A percentile compares a stretch with the other conserved stretches of the same genome.
Evolutionary conservation across 1,140 invertebrate genomes (phyloP).

Genomic region (Thaumetopoea pityocampa): DNA sequence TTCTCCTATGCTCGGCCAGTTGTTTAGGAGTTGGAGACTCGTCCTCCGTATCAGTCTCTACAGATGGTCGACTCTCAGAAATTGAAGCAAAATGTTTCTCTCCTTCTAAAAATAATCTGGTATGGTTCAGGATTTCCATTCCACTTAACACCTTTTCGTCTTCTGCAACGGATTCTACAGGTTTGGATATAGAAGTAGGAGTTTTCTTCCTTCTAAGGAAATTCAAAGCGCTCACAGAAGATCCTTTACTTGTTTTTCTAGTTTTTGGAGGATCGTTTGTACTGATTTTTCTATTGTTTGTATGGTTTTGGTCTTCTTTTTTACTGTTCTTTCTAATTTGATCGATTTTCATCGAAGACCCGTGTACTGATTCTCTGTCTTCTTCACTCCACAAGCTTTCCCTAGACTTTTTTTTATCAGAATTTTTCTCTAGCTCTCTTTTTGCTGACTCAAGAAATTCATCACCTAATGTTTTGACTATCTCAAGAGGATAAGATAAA

Average conservation of each 20-base stretch:
- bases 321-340: constrained; percentile 62
- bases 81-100: constrained; percentile 51
- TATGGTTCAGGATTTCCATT: constrained; percentile 56
- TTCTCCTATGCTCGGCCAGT: constrained; percentile 57
- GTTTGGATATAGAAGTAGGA: constrained; percentile 51
- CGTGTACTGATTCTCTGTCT: constrained; percentile 57
- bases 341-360: constrained; percentile 54
- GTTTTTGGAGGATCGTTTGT: constrained; percentile 52
- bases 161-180: constrained; percentile 58
- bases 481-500: constrained; percentile 85
- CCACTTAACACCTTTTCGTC: constrained; percentile 41
- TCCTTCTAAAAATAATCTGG: constrained; percentile 61
- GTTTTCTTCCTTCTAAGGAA: constrained; percentile 67
- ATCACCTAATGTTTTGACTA: constrained; percentile 65
- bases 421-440: constrained; percentile 61
- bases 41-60: constrained; percentile 65
- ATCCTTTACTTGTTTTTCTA: constrained; percentile 62
- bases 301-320: constrained; percentile 52
- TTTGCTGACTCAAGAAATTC: constrained; percentile 66
- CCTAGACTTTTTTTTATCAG: constrained; percentile 66
- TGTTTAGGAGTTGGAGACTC: constrained; percentile 50
- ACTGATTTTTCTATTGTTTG: constrained; percentile 43
- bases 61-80: constrained; percentile 31
- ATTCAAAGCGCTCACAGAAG: constrained; percentile 63
- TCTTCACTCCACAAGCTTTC: constrained; percentile 71